These are phyloP conservation scores for Tauraco hartlaubi DNA, from an alignment of 2,797 vertebrate genomes.

Conservation along the genomic window DNA sequence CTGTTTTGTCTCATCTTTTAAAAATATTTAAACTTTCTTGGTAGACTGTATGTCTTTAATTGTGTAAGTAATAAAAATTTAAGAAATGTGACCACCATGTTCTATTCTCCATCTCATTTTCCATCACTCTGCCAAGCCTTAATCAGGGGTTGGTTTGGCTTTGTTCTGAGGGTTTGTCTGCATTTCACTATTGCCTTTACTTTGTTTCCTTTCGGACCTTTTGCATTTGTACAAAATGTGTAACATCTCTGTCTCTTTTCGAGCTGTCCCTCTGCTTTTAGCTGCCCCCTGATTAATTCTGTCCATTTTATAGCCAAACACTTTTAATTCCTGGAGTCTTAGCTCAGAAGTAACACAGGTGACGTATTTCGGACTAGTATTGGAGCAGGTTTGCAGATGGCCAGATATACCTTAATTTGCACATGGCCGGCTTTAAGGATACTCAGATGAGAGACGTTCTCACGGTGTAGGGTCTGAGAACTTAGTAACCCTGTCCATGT, in stretches of 20 bases:
- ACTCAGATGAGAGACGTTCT: neutral
- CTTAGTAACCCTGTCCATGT: neutral
- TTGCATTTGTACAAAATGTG: neutral
- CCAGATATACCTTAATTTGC: neutral
- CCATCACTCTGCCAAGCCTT: neutral
- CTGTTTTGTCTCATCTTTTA: neutral
- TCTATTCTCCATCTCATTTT: neutral
- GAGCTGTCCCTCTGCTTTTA: neutral
- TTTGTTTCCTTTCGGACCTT: neutral
- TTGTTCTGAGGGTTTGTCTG: neutral
- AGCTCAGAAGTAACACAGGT: neutral
- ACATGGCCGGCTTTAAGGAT: neutral
- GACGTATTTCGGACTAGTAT: neutral
- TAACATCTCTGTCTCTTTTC: neutral
- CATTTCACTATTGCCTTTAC: neutral
- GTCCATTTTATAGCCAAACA: neutral
- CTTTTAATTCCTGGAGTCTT: neutral
- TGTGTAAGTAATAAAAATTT: neutral
- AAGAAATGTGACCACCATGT: rapidly evolving
- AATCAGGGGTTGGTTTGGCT: neutral
- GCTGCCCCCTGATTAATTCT: neutral
- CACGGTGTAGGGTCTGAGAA: neutral
- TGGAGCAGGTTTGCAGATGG: neutral
- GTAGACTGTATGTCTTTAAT: neutral
- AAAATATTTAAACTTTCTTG: neutral